Percentiles rank a stretch among this genome's conserved stretches.
phyloP scores from a whole-genome alignment of 2,797 vertebrate species.

The Onychomys leucogaster region DNA sequence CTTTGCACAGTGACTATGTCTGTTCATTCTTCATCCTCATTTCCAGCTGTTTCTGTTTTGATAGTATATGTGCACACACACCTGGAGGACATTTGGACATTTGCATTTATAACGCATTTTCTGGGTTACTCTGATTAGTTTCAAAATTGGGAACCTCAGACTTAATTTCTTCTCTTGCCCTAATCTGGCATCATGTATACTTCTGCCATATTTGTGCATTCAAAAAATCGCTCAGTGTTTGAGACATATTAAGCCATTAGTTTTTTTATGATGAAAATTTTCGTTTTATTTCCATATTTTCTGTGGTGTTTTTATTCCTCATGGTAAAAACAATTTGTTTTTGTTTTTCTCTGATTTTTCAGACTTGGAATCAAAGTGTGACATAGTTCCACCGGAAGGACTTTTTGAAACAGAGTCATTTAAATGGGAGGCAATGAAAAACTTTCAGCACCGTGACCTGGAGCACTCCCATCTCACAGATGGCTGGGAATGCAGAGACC shows the following conservation, averaged over 20 bases:
- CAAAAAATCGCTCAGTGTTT: conserved; percentile 1
- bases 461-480: conserved; percentile 27
- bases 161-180: not conserved
- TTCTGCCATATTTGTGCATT: conserved; percentile 1
- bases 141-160: not conserved
- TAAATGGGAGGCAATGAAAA: conserved; percentile 58
- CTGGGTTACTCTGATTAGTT: not conserved
- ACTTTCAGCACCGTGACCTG: conserved; percentile 19
- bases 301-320: not conserved
- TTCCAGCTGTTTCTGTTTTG: not conserved
- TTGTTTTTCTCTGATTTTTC: conserved; percentile 47
- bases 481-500: conserved; percentile 47
- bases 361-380: conserved; percentile 64
- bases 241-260: not conserved
- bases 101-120: not conserved
- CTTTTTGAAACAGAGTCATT: conserved; percentile 62
- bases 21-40: not conserved
- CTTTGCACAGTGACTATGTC: not conserved
- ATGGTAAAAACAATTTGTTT: not conserved
- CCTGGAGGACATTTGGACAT: not conserved
- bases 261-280: conserved; percentile 23
- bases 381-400: conserved; percentile 62
- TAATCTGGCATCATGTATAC: not conserved
- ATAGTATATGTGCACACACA: not conserved
- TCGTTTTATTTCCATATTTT: conserved; percentile 28